A percentile compares a stretch with the other conserved stretches of the same genome.
These are phyloP conservation scores for Poecilia picta DNA, from an alignment of 2,797 vertebrate genomes.

Conservation along the genomic window DNA sequence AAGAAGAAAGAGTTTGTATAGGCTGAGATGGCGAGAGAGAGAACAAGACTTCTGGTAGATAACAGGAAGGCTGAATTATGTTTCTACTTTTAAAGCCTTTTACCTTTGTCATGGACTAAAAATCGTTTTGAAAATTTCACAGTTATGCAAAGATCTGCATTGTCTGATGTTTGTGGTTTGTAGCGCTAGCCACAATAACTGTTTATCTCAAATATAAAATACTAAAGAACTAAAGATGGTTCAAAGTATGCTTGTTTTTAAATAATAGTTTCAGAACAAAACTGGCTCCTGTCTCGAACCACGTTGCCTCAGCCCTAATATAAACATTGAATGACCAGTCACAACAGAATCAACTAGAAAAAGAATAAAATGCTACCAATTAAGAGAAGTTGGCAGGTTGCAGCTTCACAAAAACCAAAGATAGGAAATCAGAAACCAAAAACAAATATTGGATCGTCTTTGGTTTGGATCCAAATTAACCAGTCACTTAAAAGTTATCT, in stretches of 20 bases:
- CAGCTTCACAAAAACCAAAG: neutral
- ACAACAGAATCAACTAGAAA: neutral
- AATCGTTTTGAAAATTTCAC: neutral
- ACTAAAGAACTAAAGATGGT: neutral
- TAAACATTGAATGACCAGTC: neutral
- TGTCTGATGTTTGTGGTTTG: neutral
- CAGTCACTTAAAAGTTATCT: neutral
- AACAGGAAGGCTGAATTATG: neutral
- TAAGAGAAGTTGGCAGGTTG: neutral
- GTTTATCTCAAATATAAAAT: neutral
- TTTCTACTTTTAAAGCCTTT: neutral
- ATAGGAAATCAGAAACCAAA: neutral
- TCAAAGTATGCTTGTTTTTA: neutral
- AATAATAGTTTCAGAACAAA: neutral
- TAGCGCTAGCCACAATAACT: neutral
- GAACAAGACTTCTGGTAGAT: neutral
- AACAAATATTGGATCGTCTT: neutral
- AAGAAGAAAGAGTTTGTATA: neutral
- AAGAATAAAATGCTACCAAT: neutral
- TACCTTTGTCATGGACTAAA: neutral
- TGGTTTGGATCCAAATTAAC: neutral
- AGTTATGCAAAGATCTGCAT: neutral
- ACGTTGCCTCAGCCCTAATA: neutral
- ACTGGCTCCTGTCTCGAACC: neutral
- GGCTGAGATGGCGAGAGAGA: neutral